Conservation (phyloP, 2,888 invertebrate species). For the Nycteola revayana region DNA sequence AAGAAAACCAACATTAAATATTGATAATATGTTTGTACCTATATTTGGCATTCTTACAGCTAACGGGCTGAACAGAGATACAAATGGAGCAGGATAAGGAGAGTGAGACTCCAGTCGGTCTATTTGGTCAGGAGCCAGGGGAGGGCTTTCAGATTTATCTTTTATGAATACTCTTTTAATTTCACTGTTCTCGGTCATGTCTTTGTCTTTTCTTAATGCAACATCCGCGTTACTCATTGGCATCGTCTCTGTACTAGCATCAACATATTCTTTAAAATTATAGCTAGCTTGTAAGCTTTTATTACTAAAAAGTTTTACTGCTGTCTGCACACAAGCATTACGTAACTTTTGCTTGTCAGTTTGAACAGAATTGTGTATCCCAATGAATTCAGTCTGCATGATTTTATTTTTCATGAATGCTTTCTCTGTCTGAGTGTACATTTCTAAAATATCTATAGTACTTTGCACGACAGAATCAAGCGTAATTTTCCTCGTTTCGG, state of each 20-base stretch:
- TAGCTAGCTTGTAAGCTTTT: constrained; percentile 49
- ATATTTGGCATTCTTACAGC: constrained; percentile 73
- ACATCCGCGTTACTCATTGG: constrained; percentile 39
- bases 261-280: constrained; percentile 33
- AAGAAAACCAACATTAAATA: constrained; percentile 43
- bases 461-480: constrained; percentile 66
- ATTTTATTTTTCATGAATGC: constrained; percentile 63
- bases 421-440: constrained; percentile 64
- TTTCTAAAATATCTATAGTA: constrained; percentile 53
- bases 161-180: constrained; percentile 28
- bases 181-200: constrained; percentile 22
- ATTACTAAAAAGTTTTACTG: constrained; percentile 41
- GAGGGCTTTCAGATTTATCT: constrained; percentile 74
- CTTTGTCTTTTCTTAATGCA: constrained; percentile 29
- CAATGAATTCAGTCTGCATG: constrained; percentile 53
- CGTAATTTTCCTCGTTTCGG: constrained; percentile 64
- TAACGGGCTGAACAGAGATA: constrained; percentile 72
- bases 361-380: constrained; percentile 50
- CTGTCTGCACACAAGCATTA: constrained; percentile 55
- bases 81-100: constrained; percentile 61
- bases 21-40: constrained; percentile 61
- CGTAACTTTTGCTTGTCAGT: constrained; percentile 58
- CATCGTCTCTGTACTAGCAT: constrained; percentile 51
- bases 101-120: constrained; percentile 36
- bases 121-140: constrained; percentile 62